These are phyloP conservation scores for Noctilio leporinus DNA, from an alignment of 2,113 vertebrate species.

Conservation along the genomic window DNA sequence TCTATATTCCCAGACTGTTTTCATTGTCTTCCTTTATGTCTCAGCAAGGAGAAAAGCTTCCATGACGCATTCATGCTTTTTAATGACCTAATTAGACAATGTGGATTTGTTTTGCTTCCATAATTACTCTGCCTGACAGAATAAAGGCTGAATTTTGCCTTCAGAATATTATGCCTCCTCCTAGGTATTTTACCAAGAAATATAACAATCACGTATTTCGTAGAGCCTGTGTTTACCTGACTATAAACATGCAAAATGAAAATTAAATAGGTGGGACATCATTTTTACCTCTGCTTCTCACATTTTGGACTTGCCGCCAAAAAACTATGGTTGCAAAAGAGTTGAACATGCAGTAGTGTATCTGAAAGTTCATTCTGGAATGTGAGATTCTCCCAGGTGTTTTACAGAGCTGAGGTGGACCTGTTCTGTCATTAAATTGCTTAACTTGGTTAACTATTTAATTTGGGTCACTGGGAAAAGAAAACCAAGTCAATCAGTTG, in stretches of 20 bases:
- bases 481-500: background rate
- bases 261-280: background rate
- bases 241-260: background rate
- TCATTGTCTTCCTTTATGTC: constrained; percentile 64
- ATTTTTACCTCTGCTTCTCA: background rate
- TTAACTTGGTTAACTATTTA: background rate
- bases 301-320: background rate
- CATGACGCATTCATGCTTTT: constrained; percentile 51
- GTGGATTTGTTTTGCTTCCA: constrained; percentile 54
- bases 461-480: background rate
- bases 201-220: constrained; percentile 15
- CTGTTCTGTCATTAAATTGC: background rate
- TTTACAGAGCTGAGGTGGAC: background rate
- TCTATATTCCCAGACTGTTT: constrained; percentile 60
- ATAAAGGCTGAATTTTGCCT: constrained; percentile 50
- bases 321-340: background rate
- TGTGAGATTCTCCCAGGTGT: background rate
- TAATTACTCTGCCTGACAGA: constrained; percentile 60
- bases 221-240: constrained; percentile 19
- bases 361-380: background rate
- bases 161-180: constrained; percentile 38
- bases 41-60: constrained; percentile 60
- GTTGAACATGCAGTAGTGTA: background rate
- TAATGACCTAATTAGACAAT: constrained; percentile 68
- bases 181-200: constrained; percentile 30